These are phyloP conservation scores for Paraescarpia echinospica DNA, from an alignment of 1,140 invertebrate species.

Conservation along the genomic window DNA sequence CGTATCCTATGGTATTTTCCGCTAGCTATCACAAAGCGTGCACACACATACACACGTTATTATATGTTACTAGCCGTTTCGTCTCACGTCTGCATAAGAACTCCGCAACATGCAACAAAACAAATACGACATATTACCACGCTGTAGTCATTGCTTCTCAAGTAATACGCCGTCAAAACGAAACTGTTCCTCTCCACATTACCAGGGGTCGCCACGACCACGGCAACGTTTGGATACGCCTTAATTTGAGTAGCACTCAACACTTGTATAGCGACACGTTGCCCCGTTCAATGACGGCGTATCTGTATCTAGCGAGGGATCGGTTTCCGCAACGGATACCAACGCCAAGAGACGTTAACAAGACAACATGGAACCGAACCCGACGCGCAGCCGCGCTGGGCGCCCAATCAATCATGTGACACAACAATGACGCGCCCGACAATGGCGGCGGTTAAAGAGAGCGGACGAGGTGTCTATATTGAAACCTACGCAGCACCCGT, in stretches of 20 bases:
- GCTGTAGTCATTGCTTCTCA: too few species aligned
- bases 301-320: not conserved
- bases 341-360: not conserved
- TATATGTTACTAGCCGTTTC: too few species aligned
- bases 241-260: not conserved
- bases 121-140: too few species aligned
- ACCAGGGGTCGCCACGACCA: not conserved
- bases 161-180: too few species aligned
- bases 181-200: too few species aligned
- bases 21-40: too few species aligned
- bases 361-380: not conserved
- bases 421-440: not conserved
- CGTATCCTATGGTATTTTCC: too few species aligned
- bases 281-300: not conserved
- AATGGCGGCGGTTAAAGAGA: constrained; percentile 3
- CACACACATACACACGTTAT: too few species aligned
- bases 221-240: not conserved
- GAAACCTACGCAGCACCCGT: not conserved
- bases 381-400: not conserved
- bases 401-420: not conserved
- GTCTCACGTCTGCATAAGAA: too few species aligned
- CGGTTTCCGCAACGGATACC: not conserved
- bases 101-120: too few species aligned
- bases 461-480: not conserved
- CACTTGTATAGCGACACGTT: not conserved